Evolutionary conservation across 2,888 invertebrate genomes (phyloP).

Genomic region (Lycaena phlaeas): DNA sequence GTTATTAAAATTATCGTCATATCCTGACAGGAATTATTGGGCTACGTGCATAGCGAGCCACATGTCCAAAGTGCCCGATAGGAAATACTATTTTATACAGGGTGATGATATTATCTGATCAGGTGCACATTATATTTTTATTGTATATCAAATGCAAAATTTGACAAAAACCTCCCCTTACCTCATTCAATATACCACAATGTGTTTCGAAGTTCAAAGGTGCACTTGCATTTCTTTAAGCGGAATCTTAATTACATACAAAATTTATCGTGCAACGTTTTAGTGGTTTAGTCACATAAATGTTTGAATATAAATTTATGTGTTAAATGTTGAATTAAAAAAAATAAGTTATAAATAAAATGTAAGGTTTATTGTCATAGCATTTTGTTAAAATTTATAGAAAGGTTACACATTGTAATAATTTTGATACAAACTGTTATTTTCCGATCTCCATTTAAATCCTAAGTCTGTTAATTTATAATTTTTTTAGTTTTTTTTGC

Average conservation of each 20-base stretch:
- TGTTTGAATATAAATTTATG: neutral
- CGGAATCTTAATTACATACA: too few relatives aligned
- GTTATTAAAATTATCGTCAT: too few relatives aligned
- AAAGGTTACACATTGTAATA: neutral
- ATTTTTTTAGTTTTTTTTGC: constrained; percentile 5
- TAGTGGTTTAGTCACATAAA: constrained; percentile 17
- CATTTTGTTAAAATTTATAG: neutral
- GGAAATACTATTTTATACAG: too few relatives aligned
- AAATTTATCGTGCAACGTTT: neutral
- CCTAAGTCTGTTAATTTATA: constrained; percentile 8
- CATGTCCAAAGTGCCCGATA: too few relatives aligned
- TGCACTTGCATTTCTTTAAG: too few relatives aligned
- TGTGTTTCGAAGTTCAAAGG: constrained; percentile 43
- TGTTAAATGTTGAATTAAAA: neutral
- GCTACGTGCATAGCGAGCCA: too few relatives aligned
- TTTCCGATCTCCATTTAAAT: constrained; percentile 4
- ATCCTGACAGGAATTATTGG: too few relatives aligned
- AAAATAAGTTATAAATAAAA: neutral
- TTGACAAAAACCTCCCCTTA: constrained; percentile 8
- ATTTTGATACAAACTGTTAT: neutral
- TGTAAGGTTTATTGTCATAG: neutral
- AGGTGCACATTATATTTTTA: too few relatives aligned
- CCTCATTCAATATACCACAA: constrained; percentile 35
- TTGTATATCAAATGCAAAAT: too few relatives aligned
- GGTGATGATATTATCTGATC: too few relatives aligned